A percentile compares a stretch with the other conserved stretches of the same genome.
Conservation (phyloP, 2,888 invertebrate genomes). For the Ornithoptera alexandrae region DNA sequence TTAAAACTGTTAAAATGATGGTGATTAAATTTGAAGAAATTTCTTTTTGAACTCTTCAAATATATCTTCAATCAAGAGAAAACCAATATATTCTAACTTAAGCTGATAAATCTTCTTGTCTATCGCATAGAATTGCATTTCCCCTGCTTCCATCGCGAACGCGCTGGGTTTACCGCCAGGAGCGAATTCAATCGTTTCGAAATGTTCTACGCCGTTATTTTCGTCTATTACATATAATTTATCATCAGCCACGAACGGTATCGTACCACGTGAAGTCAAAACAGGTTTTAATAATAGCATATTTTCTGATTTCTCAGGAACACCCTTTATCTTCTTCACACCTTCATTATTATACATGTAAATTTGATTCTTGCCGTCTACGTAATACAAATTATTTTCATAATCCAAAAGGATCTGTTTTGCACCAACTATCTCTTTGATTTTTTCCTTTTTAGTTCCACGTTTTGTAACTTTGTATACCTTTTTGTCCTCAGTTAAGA, state of each 20-base stretch:
- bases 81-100: conserved; percentile 39
- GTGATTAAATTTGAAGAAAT: too few relatives aligned
- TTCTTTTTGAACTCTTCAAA: too few relatives aligned
- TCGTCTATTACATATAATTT: conserved; percentile 44
- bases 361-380: conserved; percentile 45
- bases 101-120: conserved; percentile 64
- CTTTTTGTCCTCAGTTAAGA: conserved; percentile 50
- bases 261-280: conserved; percentile 44
- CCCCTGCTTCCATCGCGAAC: conserved; percentile 48
- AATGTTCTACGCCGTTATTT: conserved; percentile 44
- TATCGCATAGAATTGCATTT: conserved; percentile 56
- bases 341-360: conserved; percentile 45
- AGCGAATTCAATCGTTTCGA: conserved; percentile 39
- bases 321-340: conserved; percentile 49
- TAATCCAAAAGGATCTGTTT: conserved; percentile 56
- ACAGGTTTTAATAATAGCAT: conserved; percentile 51
- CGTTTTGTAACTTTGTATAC: conserved; percentile 56
- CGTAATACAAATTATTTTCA: conserved; percentile 55
- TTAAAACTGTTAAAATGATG: too few relatives aligned
- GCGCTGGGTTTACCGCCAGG: conserved; percentile 48
- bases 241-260: conserved; percentile 47
- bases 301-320: conserved; percentile 45
- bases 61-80: too few relatives aligned
- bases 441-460: conserved; percentile 50
- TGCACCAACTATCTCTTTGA: conserved; percentile 48